phyloP scores from a whole-genome alignment of 2,888 invertebrate species.

The Rutpela maculata region DNA sequence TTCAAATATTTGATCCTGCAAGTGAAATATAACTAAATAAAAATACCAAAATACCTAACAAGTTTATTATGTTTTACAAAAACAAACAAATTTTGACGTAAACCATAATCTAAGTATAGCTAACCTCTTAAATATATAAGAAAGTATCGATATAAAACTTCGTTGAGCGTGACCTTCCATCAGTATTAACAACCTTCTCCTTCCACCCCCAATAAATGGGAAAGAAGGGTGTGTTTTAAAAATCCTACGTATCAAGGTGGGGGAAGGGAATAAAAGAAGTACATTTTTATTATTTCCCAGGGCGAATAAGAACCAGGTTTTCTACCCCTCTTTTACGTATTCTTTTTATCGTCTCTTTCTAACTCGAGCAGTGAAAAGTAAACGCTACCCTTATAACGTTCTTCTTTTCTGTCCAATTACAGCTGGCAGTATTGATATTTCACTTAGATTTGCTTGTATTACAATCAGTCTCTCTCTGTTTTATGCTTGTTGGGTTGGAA shows the following conservation, averaged over 20 bases:
- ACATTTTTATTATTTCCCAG: slow-evolving; percentile 59
- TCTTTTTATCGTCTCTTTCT: slow-evolving; percentile 58
- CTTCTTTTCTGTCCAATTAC: slow-evolving; percentile 64
- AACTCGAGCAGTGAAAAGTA: slow-evolving; percentile 42
- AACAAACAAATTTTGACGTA: too few relatives aligned
- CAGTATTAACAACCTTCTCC: slow-evolving; percentile 29
- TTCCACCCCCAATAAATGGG: slow-evolving; percentile 46
- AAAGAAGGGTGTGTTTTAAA: slow-evolving; percentile 65
- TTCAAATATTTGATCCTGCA: too few relatives aligned
- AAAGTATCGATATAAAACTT: slow-evolving; percentile 24
- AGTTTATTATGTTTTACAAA: too few relatives aligned
- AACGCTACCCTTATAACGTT: slow-evolving; percentile 48
- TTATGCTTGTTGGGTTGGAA: slow-evolving; percentile 49
- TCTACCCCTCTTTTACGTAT: slow-evolving; percentile 59
- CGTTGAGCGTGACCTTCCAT: slow-evolving; percentile 27
- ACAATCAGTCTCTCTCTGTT: slow-evolving; percentile 37
- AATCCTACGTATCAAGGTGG: slow-evolving; percentile 55
- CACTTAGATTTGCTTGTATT: slow-evolving; percentile 35
- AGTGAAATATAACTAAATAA: too few relatives aligned
- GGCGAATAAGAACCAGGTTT: slow-evolving; percentile 65
- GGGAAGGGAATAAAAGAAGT: slow-evolving; percentile 63
- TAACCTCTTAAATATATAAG: slow-evolving; percentile 4
- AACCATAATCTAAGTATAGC: too few relatives aligned
- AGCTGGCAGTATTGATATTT: slow-evolving; percentile 56
- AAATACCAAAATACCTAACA: too few relatives aligned